Conservation (phyloP, 2,888 invertebrate species). For the Leptothorax acervorum region DNA sequence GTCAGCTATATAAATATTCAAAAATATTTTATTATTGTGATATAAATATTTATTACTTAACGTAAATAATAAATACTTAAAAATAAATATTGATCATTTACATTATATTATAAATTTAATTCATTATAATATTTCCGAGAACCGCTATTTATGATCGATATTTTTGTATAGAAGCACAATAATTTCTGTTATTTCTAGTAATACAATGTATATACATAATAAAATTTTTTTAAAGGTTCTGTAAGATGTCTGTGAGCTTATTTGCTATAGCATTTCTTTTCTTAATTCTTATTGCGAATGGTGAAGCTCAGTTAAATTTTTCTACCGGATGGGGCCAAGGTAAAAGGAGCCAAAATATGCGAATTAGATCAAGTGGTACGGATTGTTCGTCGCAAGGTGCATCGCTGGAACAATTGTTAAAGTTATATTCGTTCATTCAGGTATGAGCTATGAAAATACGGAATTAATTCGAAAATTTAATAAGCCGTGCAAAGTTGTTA, state of each 20-base stretch:
- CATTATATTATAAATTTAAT: neutral
- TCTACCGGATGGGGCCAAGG: slow-evolving; percentile 81
- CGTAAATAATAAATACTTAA: neutral
- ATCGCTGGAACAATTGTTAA: slow-evolving; percentile 76
- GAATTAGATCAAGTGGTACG: slow-evolving; percentile 56
- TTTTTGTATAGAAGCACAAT: neutral
- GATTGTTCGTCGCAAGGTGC: slow-evolving; percentile 64
- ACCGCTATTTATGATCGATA: neutral
- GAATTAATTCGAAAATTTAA: neutral
- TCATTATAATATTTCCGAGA: neutral
- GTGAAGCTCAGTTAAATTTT: slow-evolving; percentile 79
- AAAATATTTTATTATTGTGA: neutral
- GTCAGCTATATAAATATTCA: slow-evolving; percentile 6
- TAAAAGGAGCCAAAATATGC: slow-evolving; percentile 75
- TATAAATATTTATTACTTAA: slow-evolving; percentile 7
- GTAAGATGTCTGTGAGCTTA: slow-evolving; percentile 61
- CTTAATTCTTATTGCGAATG: slow-evolving; percentile 56
- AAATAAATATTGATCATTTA: slow-evolving; percentile 5
- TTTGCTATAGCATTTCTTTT: slow-evolving; percentile 65
- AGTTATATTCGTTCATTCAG: slow-evolving; percentile 77
- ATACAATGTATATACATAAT: neutral
- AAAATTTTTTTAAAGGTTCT: slow-evolving; percentile 60
- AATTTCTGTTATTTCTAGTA: neutral
- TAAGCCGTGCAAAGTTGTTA: neutral
- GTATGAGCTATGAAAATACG: slow-evolving; percentile 52